Base-by-base conservation (phyloP, 1,140 invertebrate genomes). In the Drosophila ohnishii region DNA sequence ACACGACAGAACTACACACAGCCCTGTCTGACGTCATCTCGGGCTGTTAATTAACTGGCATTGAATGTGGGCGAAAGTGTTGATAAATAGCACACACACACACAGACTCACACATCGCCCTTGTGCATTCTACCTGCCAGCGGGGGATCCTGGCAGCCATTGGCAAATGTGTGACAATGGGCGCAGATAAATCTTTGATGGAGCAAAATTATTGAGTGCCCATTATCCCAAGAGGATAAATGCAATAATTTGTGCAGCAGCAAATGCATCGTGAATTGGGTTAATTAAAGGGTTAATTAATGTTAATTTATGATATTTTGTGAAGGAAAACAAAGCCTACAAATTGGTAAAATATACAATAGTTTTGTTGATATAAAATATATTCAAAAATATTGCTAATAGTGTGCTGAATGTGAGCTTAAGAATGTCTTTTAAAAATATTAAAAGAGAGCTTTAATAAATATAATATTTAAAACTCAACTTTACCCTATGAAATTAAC, bases 11-110 rank as follows among this genome's bases (percentile, higher is more conserved):
- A 45, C 34, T 25, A 25, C n/a, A 59, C 10, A 32, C 25, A 42
- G 47, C 32, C 32, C 30, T 5, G 42, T n/a, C 63, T 87, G 75
- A 87, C 82, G 78, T 81, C 82, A 80, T 72, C 13, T 28, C 42
- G 44, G 39, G 37, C 51, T 65, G 47, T 77, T 82, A 86, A 87
- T 86, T 87, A 82, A 75, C 56, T 57, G 40, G 48, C 51, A 53
- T 57, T 61, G 53, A 78, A 62, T 75, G 70, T 57, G 45, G 58
- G 70, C 42, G 25, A 78, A 82, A 62, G 75, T 72, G 66, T 57
- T 75, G 48, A 75, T 69, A 65, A 75, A 78, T 61, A 61, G 47
- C 47, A 65, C 42, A 75, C 35, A 57, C 30, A 45, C 28, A 13
- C 32, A 45, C 11, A 19, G 25, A 5, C 25, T 28, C 16, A 47